phyloP scores from a whole-genome alignment of 2,113 vertebrate genomes.

The Sminthopsis crassicaudata region DNA sequence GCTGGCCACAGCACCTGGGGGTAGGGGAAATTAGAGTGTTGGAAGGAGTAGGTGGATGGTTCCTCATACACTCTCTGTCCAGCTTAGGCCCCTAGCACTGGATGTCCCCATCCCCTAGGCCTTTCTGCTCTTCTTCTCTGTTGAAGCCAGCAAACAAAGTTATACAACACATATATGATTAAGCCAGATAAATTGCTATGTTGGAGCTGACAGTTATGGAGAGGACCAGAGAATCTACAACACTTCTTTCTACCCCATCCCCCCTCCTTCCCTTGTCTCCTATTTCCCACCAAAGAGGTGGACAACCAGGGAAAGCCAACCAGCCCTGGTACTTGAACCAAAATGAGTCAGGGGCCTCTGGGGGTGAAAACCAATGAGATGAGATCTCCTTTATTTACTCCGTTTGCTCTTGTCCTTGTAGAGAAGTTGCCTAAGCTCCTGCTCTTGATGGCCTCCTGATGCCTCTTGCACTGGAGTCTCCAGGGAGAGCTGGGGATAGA shows the following conservation, averaged over 20 bases:
- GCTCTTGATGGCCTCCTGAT: conserved; percentile 86
- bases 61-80: not conserved
- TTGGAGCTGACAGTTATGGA: not conserved
- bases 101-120: fast-evolving
- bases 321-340: not conserved
- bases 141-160: not conserved
- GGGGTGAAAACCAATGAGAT: not conserved
- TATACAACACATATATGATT: not conserved
- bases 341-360: fast-evolving
- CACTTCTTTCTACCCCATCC: not conserved
- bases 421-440: conserved; percentile 89
- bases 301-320: not conserved
- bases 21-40: not conserved
- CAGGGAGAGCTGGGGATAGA: conserved; percentile 85
- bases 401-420: conserved; percentile 92
- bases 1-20: conserved; percentile 93
- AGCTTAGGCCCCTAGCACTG: fast-evolving
- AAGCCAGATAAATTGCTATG: not conserved
- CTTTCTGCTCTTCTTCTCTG: not conserved
- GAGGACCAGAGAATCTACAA: not conserved
- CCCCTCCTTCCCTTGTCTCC: not conserved
- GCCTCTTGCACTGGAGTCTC: conserved; percentile 85
- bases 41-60: not conserved
- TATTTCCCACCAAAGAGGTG: not conserved
- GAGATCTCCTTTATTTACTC: conserved; percentile 85